Conservation (phyloP, 2,797 vertebrate species). For the Chiloscyllium punctatum region DNA sequence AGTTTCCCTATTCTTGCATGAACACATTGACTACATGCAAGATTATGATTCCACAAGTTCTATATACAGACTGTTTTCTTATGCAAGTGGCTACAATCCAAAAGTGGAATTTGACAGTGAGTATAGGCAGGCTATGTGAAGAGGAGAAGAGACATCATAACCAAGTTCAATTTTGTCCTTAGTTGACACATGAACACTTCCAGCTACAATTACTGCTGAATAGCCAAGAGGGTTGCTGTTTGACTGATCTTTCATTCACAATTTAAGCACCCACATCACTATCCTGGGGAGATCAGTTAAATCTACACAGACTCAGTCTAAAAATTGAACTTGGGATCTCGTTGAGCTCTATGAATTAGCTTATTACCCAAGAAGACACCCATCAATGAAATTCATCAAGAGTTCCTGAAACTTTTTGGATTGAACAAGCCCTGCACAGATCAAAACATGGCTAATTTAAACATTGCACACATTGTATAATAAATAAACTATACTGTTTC, state of each 20-base stretch:
- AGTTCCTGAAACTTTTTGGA: not conserved
- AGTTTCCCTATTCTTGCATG: not conserved
- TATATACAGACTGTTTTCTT: not conserved
- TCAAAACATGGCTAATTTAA: not conserved
- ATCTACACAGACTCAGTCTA: not conserved
- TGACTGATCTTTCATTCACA: not conserved
- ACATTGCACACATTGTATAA: slow-evolving; percentile 32
- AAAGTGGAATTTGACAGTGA: not conserved
- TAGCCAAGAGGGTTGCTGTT: not conserved
- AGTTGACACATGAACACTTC: slow-evolving; percentile 1
- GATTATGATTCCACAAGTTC: not conserved
- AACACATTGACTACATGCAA: slow-evolving; percentile 3
- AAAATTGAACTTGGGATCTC: not conserved
- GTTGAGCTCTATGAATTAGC: not conserved
- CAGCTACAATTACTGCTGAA: not conserved
- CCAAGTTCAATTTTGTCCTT: not conserved
- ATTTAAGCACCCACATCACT: not conserved
- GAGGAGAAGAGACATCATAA: not conserved
- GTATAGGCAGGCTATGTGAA: not conserved
- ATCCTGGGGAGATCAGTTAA: not conserved
- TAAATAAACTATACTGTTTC: slow-evolving; percentile 34
- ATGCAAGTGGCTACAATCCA: not conserved
- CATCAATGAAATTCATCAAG: not conserved
- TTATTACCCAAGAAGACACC: not conserved
- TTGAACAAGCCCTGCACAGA: not conserved